Percentiles rank a stretch among this genome's conserved stretches.
Evolutionary conservation across 2,888 invertebrate genomes (phyloP).

Genomic region (Camptogramma bilineatum): DNA sequence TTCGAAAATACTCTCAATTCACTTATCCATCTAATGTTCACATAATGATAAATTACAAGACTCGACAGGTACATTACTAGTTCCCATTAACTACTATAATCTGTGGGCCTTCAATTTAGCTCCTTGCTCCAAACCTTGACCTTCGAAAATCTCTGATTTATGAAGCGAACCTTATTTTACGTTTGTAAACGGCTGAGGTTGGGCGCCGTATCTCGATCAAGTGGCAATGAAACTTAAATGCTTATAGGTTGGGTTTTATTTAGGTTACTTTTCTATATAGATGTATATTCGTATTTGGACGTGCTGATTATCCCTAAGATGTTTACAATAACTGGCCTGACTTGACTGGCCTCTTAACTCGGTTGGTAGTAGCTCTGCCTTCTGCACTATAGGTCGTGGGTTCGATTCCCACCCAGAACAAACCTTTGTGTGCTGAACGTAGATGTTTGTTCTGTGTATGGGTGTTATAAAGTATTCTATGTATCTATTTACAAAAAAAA

Average conservation of each 20-base stretch:
- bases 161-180: slow-evolving; percentile 36
- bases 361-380: too few relatives aligned
- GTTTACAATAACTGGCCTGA: too few relatives aligned
- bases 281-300: not conserved
- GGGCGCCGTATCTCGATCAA: slow-evolving; percentile 2
- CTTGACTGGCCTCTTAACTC: too few relatives aligned
- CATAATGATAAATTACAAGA: slow-evolving; percentile 14
- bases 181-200: slow-evolving; percentile 22
- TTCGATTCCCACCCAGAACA: too few relatives aligned
- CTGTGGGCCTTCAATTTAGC: slow-evolving; percentile 23
- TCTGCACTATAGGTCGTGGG: too few relatives aligned
- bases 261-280: not conserved
- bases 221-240: not conserved
- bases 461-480: too few relatives aligned
- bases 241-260: not conserved
- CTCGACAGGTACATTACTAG: slow-evolving; percentile 21
- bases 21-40: slow-evolving; percentile 2
- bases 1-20: not conserved
- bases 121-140: slow-evolving; percentile 32
- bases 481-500: too few relatives aligned
- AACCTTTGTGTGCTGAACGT: too few relatives aligned
- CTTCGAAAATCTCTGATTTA: slow-evolving; percentile 40
- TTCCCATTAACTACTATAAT: slow-evolving; percentile 14
- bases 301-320: too few relatives aligned
- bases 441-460: too few relatives aligned